Evolutionary conservation across 2,113 vertebrate species (phyloP).

Genomic region (Callocephalon fimbriatum): DNA sequence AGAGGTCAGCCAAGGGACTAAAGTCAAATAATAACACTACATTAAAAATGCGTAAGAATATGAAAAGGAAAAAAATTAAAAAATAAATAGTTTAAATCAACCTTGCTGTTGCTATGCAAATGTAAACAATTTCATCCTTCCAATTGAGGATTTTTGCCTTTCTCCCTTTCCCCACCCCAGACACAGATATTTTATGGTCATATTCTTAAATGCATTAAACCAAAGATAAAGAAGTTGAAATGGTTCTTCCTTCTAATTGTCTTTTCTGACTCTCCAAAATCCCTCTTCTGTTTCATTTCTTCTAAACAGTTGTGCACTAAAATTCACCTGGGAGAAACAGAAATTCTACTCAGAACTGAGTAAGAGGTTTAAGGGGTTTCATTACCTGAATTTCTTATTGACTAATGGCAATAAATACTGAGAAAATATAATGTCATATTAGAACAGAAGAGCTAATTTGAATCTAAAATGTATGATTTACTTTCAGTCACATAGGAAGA

Average conservation of each 20-base stretch:
- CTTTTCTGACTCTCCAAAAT: not conserved
- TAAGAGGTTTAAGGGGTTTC: not conserved
- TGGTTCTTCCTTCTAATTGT: not conserved
- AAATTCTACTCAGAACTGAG: not conserved
- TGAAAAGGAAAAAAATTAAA: not conserved
- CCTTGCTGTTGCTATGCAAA: not conserved
- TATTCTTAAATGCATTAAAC: not conserved
- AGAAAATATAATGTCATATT: not conserved
- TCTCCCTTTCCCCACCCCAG: fast-evolving
- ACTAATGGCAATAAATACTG: not conserved
- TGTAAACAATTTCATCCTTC: not conserved
- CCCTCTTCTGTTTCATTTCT: not conserved
- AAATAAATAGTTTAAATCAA: not conserved
- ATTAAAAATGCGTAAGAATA: not conserved
- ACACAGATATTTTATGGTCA: not conserved
- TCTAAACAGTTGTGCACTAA: not conserved
- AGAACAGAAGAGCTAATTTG: not conserved
- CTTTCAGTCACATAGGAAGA: not conserved
- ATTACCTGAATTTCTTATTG: not conserved
- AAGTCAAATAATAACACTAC: not conserved
- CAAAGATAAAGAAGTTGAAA: not conserved
- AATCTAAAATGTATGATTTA: not conserved
- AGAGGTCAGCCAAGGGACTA: not conserved
- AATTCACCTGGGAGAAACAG: not conserved
- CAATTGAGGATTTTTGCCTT: not conserved